These are phyloP conservation scores for Casuarius casuarius DNA, from an alignment of 2,113 vertebrate genomes.

Conservation along the genomic window DNA sequence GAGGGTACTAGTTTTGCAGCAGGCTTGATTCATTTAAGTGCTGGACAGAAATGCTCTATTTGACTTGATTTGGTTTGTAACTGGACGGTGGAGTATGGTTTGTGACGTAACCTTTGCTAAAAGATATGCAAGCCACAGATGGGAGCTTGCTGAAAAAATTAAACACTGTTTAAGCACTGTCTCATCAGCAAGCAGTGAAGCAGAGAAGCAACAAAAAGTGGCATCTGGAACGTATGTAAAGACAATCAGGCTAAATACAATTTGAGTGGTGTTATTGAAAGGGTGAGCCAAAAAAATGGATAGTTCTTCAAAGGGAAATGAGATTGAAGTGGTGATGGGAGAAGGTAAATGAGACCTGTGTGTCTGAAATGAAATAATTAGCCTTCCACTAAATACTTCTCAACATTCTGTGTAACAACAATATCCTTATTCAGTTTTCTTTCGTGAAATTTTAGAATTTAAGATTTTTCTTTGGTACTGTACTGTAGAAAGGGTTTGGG, in stretches of 20 bases:
- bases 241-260: not conserved
- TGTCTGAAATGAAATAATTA: not conserved
- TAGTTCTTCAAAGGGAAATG: not conserved
- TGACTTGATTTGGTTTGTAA: not conserved
- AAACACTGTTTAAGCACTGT: not conserved
- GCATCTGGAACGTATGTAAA: not conserved
- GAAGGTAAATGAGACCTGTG: not conserved
- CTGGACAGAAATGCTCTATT: not conserved
- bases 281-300: not conserved
- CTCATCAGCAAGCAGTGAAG: not conserved
- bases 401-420: not conserved
- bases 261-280: not conserved
- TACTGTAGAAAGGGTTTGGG: not conserved
- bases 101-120: not conserved
- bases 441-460: not conserved
- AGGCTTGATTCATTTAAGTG: not conserved
- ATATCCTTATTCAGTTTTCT: not conserved
- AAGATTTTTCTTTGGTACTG: not conserved
- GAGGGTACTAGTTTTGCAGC: not conserved
- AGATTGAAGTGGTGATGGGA: not conserved
- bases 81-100: not conserved
- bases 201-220: not conserved
- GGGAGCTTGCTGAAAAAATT: not conserved
- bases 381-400: not conserved
- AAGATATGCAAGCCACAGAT: not conserved